Evolutionary conservation across 2,113 vertebrate genomes (phyloP).

Genomic region (Nanorana parkeri): DNA sequence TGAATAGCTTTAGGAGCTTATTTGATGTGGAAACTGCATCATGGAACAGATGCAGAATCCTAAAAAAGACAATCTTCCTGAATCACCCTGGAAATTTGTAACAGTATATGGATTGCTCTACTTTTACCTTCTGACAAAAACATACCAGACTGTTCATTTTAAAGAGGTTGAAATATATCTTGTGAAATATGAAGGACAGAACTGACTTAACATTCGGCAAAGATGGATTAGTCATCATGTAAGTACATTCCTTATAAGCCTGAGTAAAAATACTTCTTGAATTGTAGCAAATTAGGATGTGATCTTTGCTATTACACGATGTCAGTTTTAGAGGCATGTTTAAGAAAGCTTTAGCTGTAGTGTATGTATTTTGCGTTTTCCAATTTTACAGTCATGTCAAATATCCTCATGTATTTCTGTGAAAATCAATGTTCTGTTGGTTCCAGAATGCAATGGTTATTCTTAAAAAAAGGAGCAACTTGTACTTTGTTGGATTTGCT

Average conservation of each 20-base stretch:
- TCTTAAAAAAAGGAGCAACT: neutral
- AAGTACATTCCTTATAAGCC: constrained; percentile 48
- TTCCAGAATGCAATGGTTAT: neutral
- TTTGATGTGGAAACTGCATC: neutral
- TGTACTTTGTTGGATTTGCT: neutral
- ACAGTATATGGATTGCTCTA: constrained; percentile 59
- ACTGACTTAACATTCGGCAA: constrained; percentile 55
- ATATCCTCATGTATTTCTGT: neutral
- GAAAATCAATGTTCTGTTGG: neutral
- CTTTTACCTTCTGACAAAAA: constrained; percentile 54
- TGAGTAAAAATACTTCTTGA: neutral
- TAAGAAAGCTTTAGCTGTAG: neutral
- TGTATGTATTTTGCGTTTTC: neutral
- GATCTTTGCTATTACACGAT: neutral
- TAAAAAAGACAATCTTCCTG: neutral
- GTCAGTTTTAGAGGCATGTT: neutral
- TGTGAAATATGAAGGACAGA: constrained; percentile 4
- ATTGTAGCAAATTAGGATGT: neutral
- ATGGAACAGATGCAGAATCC: neutral
- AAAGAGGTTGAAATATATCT: neutral
- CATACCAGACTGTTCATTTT: neutral
- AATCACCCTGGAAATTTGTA: constrained; percentile 55
- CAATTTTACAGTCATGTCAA: neutral
- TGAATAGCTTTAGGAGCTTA: neutral
- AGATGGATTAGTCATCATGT: constrained; percentile 63